Base-by-base conservation (phyloP, 2,797 vertebrate species). In the Galagoides demidoff region DNA sequence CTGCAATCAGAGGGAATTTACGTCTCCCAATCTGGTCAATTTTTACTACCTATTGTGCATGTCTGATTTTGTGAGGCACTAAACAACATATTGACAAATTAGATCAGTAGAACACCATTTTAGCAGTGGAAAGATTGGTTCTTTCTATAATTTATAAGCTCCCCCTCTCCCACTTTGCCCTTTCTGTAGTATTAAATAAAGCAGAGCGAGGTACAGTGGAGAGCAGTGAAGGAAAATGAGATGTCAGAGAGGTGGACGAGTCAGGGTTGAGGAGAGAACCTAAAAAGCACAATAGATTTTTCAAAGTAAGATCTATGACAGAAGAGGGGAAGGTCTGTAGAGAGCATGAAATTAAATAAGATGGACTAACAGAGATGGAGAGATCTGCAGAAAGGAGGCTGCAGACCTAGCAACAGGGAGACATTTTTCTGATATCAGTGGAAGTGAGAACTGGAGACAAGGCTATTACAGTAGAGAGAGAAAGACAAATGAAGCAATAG, bases 301-400 rank as follows among this genome's bases (percentile, higher is more conserved):
- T 97, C 97, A 96, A 92, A 97, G 95, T 96, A 95, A 97, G 96
- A 97, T 96, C 91, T 97, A 97, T 96, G 96, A 93, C 89, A 94
- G 96, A 92, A 82, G 77, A 31, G 94, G 88, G 90, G 45, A 37
- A 96, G 81, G 94, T 31, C 78, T 97, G 84, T 37, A 71, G 92
- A 97, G 97, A 97, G 61, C 37, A 93, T 97, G 90, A 96, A 97
- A 34, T 97, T 96, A 96, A 43, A 97, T 93, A 70, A 84, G 74
- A 66, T 11, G 94, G 91, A 82, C 85, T 94, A 95, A 79, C 8
- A 4, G 83, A 94, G 45, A 92, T 34, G 39, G 45, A 83, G 45
- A 23, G 64, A 29, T 76, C 74, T 83, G 43, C 8, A 1, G 66
- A 14, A 86, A 94, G 73, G 71, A 87, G 92, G 94, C 76, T 90